phyloP scores from a whole-genome alignment of 1,140 invertebrate species.

The Diuraphis noxia region DNA sequence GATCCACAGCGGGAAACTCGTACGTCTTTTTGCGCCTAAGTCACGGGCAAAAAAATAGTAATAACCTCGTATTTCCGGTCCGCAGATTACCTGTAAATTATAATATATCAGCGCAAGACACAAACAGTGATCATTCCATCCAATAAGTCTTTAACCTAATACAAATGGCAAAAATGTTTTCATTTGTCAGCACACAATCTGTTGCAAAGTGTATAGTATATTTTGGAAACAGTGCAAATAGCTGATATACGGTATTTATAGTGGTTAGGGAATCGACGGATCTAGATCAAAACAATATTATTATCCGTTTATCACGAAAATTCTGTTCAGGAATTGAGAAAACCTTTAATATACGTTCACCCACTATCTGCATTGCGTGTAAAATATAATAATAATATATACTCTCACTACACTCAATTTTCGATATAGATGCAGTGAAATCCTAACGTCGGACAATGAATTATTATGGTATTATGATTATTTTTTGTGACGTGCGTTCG shows the following conservation, averaged over 20 bases:
- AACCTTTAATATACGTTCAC: background rate
- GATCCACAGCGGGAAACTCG: background rate
- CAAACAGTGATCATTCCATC: background rate
- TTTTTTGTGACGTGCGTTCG: background rate
- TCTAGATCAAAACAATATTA: background rate
- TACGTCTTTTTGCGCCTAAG: background rate
- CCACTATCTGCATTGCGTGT: too few species aligned
- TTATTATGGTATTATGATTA: conserved; percentile 12
- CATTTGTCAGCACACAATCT: background rate
- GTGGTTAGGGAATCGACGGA: background rate
- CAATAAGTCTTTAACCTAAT: background rate
- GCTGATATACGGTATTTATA: background rate
- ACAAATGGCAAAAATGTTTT: background rate
- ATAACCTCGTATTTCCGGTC: background rate
- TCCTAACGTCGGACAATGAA: background rate
- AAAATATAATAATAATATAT: background rate
- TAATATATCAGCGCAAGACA: background rate
- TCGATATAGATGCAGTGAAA: background rate
- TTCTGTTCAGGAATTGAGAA: background rate
- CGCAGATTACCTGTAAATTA: background rate
- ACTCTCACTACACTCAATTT: background rate
- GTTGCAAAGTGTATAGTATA: background rate
- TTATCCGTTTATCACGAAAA: background rate
- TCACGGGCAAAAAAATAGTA: background rate
- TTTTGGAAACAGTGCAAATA: background rate